Evolutionary conservation across 2,113 vertebrate species (phyloP).

Genomic region (Gorsachius goisagi): DNA sequence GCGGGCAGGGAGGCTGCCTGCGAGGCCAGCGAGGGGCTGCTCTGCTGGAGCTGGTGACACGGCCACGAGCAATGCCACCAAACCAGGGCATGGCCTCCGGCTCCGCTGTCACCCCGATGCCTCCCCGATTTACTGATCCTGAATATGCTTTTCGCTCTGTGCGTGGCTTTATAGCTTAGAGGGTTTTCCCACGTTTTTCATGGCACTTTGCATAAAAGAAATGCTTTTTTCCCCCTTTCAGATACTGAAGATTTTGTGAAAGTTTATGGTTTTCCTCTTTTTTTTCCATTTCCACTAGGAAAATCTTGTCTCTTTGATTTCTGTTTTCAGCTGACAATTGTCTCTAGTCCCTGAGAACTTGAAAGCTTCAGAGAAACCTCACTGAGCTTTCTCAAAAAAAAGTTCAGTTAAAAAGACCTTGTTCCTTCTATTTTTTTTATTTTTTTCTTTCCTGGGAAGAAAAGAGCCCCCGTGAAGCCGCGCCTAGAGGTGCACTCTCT

Average conservation of each 20-base stretch:
- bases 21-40: not conserved
- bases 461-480: not conserved
- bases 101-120: fast-evolving
- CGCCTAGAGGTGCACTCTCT: not conserved
- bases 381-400: not conserved
- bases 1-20: not conserved
- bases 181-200: not conserved
- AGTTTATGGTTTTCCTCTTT: not conserved
- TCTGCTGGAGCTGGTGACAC: not conserved
- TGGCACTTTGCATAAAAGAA: not conserved
- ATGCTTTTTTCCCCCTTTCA: not conserved
- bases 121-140: not conserved
- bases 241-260: not conserved
- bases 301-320: not conserved
- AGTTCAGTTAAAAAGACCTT: not conserved
- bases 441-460: not conserved
- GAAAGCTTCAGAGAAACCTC: not conserved
- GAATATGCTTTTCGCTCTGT: not conserved
- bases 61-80: not conserved
- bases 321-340: not conserved
- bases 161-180: not conserved
- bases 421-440: not conserved
- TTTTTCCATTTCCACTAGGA: not conserved
- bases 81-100: not conserved
- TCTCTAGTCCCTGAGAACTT: not conserved